Evolutionary conservation across 2,113 vertebrate species (phyloP).

Genomic region (Lichenostomus cassidix): DNA sequence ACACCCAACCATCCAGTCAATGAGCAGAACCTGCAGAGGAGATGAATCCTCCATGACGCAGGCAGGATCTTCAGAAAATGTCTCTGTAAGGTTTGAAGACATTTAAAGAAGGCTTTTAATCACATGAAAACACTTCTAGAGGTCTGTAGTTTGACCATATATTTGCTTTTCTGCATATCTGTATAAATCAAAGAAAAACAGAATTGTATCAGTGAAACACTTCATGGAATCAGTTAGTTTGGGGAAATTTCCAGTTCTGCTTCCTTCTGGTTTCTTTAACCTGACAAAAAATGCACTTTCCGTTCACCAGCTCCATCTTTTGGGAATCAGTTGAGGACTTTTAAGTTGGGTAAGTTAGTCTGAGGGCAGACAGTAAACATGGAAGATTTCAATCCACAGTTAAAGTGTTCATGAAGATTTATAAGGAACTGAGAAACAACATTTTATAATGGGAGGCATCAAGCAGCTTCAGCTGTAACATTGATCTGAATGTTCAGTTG

Average conservation of each 20-base stretch:
- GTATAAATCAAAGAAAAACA: background rate
- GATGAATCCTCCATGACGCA: background rate
- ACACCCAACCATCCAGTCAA: accelerated
- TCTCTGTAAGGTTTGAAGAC: background rate
- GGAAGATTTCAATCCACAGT: background rate
- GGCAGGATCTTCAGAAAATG: background rate
- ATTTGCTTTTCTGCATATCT: background rate
- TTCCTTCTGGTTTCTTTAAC: background rate
- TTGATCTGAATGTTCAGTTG: background rate
- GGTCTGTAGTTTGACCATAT: background rate
- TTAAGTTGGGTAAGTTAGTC: background rate
- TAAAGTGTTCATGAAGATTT: background rate
- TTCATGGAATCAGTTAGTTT: background rate
- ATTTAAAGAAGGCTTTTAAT: background rate
- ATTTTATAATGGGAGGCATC: background rate
- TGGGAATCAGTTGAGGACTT: background rate
- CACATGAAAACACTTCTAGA: background rate
- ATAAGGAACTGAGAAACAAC: constrained; percentile 3
- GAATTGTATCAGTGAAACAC: background rate
- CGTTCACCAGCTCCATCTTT: background rate
- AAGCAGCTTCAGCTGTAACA: background rate
- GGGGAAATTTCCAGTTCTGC: background rate
- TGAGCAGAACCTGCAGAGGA: background rate
- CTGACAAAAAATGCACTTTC: background rate
- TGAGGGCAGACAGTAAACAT: background rate